Conservation (phyloP, 1,140 invertebrate genomes). For the Lamellibrachia luymesi region DNA sequence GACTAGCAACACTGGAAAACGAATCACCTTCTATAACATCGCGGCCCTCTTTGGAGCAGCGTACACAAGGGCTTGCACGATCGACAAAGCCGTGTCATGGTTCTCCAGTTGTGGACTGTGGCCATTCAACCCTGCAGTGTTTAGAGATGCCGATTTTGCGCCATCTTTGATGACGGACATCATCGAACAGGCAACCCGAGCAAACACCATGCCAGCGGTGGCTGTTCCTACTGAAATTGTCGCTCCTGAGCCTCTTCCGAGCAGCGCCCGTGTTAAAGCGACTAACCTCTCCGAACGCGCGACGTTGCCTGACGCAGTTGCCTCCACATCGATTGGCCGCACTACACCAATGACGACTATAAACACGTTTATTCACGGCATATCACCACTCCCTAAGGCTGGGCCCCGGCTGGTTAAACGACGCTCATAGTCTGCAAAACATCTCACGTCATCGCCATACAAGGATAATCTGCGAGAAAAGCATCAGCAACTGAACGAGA, state of each 20-base stretch:
- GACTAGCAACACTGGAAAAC: constrained; percentile 38
- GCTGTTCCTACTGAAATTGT: too few species aligned
- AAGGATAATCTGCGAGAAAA: background rate
- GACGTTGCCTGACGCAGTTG: too few species aligned
- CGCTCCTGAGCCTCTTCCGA: too few species aligned
- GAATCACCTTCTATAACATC: constrained; percentile 47
- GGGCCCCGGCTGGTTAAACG: background rate
- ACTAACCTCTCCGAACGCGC: too few species aligned
- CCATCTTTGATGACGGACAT: constrained; percentile 26
- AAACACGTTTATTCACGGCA: constrained; percentile 6
- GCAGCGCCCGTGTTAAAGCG: too few species aligned
- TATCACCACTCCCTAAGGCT: constrained; percentile 10
- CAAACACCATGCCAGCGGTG: background rate
- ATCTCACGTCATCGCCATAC: constrained; percentile 6
- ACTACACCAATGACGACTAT: background rate
- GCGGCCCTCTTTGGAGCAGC: constrained; percentile 31
- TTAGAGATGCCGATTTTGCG: constrained; percentile 26
- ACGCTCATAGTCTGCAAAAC: background rate
- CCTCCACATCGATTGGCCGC: background rate
- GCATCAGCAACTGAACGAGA: too few species aligned
- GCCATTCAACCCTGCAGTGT: constrained; percentile 16
- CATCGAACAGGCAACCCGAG: background rate
- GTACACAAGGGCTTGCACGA: constrained; percentile 12
- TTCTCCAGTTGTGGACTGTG: constrained; percentile 17
- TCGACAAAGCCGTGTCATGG: background rate